phyloP scores from a whole-genome alignment of 2,888 invertebrate species.

The Sinotaia quadrata region DNA sequence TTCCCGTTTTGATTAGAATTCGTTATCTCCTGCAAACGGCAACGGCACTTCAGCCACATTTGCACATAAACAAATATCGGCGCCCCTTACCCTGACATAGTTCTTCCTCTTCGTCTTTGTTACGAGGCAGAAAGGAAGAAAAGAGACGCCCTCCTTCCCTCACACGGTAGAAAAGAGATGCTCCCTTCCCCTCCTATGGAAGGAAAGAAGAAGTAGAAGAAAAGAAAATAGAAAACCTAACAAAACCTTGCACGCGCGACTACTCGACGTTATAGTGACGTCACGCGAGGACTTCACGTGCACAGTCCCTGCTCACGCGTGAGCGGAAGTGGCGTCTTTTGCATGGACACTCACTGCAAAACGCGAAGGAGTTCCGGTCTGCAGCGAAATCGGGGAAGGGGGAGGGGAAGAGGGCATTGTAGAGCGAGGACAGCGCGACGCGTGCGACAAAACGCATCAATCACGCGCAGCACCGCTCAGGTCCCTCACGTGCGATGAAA shows the following conservation, averaged over 20 bases:
- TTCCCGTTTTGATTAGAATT: too few relatives aligned
- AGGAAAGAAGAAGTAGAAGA: background rate
- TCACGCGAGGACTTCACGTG: slow-evolving; percentile 7
- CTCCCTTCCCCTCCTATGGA: background rate
- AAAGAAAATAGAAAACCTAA: background rate
- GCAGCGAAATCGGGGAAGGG: background rate
- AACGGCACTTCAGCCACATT: slow-evolving; percentile 15
- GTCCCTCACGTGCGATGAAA: slow-evolving; percentile 1
- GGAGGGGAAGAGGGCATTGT: slow-evolving; percentile 1
- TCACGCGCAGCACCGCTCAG: slow-evolving; percentile 11
- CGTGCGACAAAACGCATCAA: slow-evolving; percentile 27
- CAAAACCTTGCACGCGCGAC: slow-evolving; percentile 7
- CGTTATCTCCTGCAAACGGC: too few relatives aligned
- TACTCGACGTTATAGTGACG: slow-evolving; percentile 16
- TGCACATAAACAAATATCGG: slow-evolving; percentile 38
- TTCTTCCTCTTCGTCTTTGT: background rate
- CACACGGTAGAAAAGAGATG: too few relatives aligned
- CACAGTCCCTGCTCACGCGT: background rate
- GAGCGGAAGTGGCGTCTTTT: slow-evolving; percentile 26
- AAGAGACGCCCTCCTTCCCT: too few relatives aligned
- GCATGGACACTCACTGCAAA: background rate
- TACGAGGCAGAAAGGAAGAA: background rate
- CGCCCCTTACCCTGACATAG: slow-evolving; percentile 2
- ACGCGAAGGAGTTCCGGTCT: slow-evolving; percentile 13
- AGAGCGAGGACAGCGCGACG: background rate